A percentile compares a stretch with the other conserved stretches of the same genome.
Evolutionary conservation across 1,140 invertebrate genomes (phyloP).

Genomic region (Parasteatoda tepidariorum): DNA sequence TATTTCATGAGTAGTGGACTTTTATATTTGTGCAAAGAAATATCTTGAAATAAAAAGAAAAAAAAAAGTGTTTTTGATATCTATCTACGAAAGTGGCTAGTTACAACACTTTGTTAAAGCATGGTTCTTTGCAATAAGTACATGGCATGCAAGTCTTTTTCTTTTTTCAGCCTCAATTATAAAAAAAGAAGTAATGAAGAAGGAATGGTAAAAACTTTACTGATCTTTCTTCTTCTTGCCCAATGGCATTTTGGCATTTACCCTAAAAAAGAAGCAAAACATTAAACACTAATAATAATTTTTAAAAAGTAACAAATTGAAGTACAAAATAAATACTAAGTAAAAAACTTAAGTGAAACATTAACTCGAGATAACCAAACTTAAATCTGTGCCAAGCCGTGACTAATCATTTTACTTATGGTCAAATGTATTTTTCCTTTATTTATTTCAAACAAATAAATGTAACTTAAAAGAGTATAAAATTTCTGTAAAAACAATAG

Average conservation of each 20-base stretch:
- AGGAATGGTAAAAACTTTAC: conserved; percentile 71
- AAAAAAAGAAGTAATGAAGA: conserved; percentile 55
- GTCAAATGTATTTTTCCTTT: too few species aligned
- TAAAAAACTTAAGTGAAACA: too few species aligned
- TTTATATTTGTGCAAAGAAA: background rate
- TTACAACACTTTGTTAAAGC: conserved; percentile 59
- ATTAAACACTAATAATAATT: too few species aligned
- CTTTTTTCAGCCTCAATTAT: conserved; percentile 46
- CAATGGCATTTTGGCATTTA: conserved; percentile 89
- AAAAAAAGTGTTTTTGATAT: conserved; percentile 40
- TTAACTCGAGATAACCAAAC: too few species aligned
- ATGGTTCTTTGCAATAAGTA: conserved; percentile 45
- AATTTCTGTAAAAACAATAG: too few species aligned
- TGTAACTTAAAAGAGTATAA: too few species aligned
- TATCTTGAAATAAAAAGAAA: background rate
- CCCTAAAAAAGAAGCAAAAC: conserved; percentile 74
- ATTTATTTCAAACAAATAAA: too few species aligned
- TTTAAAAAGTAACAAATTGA: too few species aligned
- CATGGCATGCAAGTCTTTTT: conserved; percentile 36
- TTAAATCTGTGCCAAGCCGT: too few species aligned
- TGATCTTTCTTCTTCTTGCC: conserved; percentile 88
- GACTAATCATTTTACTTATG: too few species aligned
- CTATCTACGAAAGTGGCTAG: conserved; percentile 59
- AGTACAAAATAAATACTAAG: too few species aligned
- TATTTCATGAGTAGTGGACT: background rate